Evolutionary conservation across 2,888 invertebrate species (phyloP), one percentile per base, ranked within the genome.

Genomic region (Agriotes lineatus): DNA sequence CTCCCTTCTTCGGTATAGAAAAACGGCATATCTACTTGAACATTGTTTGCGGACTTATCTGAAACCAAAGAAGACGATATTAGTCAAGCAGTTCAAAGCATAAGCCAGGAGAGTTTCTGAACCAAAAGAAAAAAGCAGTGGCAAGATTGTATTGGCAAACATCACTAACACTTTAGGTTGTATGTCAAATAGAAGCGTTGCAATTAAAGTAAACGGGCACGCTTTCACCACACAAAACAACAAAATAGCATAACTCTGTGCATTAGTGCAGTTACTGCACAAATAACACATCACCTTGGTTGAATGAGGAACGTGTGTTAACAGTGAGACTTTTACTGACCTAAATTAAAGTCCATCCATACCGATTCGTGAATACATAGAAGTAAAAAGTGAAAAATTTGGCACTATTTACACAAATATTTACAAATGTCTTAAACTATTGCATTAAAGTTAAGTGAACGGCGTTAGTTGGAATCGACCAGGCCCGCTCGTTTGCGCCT

Each of bases 1-100:
- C 92, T 92, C 79, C 95, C 95, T 84, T 96, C 95, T 80, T 95
- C 95, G 52, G 94, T 93, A 81, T 91, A 91, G 85, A 95, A 94
- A 82, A 92, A 90, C 75, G 94, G 93, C 87, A 93, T 92, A 83
- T 92, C 91, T 82, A 85, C 82, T 78, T 89, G 89, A 74, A 86
- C 87, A 76, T 88, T 87, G 61, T 77, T 79, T 42, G 74, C 64
- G 16, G 70, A 68, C 67, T 76, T 79, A 77, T 82, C 85, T 85
- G 84, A 33, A 84, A 84, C 80, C 78, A 82, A 80, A 77, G 66
- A 74, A 64, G 61, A 64, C 7, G 39, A 42, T 18, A 6, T 22
- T 9, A 35, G 52, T 37, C 30, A 12, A 20, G n/a, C 14, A 30
- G 12, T 50, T 22, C 16, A 14, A 50, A 50, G 30, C n/a, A 18